Percentiles rank a stretch among this genome's conserved stretches.
phyloP scores from a whole-genome alignment of 2,797 vertebrate genomes.

The Chaenodraco wilsoni region DNA sequence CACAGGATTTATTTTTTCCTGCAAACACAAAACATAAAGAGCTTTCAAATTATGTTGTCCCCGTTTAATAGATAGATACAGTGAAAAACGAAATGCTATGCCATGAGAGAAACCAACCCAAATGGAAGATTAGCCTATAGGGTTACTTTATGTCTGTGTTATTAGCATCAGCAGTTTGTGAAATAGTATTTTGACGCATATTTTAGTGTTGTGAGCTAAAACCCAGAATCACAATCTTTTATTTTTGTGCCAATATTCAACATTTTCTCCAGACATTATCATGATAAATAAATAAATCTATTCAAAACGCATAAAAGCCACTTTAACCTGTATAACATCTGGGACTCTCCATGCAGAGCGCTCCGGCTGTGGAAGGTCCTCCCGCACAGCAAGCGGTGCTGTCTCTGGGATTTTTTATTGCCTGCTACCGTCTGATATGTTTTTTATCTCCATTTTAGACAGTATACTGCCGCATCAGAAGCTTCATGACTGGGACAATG shows the following conservation, averaged over 20 bases:
- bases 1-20: no score
- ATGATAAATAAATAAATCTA: background rate
- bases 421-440: conserved; percentile 55
- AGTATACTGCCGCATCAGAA: conserved; percentile 66
- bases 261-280: background rate
- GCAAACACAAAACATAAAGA: no score
- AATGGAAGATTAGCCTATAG: background rate
- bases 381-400: conserved; percentile 83
- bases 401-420: conserved; percentile 54
- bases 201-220: background rate
- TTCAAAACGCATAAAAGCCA: background rate
- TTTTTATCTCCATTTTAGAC: conserved; percentile 78
- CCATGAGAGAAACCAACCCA: background rate
- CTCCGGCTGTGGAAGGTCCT: conserved; percentile 76
- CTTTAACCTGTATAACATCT: background rate
- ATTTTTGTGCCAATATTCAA: no score
- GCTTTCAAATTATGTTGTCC: background rate
- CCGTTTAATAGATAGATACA: background rate
- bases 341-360: background rate
- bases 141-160: background rate
- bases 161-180: background rate
- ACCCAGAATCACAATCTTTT: background rate
- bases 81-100: background rate
- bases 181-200: background rate
- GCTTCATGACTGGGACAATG: conserved; percentile 68